phyloP scores from a whole-genome alignment of 2,888 invertebrate genomes.

The Caenorhabditis uteleia region DNA sequence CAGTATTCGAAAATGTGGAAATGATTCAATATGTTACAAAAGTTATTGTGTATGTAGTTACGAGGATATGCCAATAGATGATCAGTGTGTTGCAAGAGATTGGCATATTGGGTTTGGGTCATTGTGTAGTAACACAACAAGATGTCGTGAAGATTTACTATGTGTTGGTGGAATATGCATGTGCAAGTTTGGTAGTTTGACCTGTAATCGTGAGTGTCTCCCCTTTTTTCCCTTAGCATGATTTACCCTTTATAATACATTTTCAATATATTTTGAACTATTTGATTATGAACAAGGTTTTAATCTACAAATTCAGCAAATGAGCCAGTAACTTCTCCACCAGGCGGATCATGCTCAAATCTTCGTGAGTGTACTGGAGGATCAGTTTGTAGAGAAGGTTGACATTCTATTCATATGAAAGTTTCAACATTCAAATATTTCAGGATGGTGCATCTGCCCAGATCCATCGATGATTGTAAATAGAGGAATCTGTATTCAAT shows the following conservation, averaged over 20 bases:
- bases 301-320: conserved; percentile 52
- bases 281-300: background rate
- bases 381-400: conserved; percentile 52
- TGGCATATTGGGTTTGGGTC: conserved; percentile 39
- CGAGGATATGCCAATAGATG: conserved; percentile 40
- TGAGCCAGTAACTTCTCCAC: conserved; percentile 61
- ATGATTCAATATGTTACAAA: conserved; percentile 45
- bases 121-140: conserved; percentile 39
- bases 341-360: conserved; percentile 65
- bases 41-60: conserved; percentile 48
- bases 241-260: background rate
- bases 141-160: conserved; percentile 43
- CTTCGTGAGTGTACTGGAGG: conserved; percentile 65
- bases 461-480: conserved; percentile 63
- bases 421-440: conserved; percentile 2
- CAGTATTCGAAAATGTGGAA: conserved; percentile 34
- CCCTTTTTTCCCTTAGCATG: conserved; percentile 2
- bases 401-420: no score
- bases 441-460: conserved; percentile 69
- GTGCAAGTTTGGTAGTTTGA: conserved; percentile 46
- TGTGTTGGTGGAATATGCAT: conserved; percentile 56
- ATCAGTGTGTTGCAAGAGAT: conserved; percentile 42
- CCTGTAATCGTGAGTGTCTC: conserved; percentile 47
- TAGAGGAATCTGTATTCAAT: conserved; percentile 61
- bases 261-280: conserved; percentile 1